A percentile compares a stretch with the other conserved stretches of the same genome.
These are phyloP conservation scores for Drosophila gaucha DNA, from an alignment of 2,888 invertebrate species.

Conservation along the genomic window DNA sequence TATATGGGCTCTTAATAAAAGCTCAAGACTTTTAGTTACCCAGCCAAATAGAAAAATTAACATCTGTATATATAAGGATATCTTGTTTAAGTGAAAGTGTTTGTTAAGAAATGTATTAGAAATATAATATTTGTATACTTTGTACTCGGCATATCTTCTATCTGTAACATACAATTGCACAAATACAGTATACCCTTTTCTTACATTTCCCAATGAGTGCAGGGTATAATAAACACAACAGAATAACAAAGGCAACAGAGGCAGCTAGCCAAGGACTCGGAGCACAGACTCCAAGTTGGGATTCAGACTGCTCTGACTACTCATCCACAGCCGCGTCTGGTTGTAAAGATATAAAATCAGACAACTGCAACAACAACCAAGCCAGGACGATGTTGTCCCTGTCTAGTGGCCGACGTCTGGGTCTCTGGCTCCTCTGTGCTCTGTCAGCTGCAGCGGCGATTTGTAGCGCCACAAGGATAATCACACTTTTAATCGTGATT, in stretches of 20 bases:
- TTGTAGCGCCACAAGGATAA: constrained; percentile 84
- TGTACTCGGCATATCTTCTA: not conserved
- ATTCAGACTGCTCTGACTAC: constrained; percentile 37
- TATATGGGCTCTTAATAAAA: not conserved
- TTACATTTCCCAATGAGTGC: not conserved
- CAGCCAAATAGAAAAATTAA: too few relatives aligned
- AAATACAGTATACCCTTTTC: not conserved
- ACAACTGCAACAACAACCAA: constrained; percentile 72
- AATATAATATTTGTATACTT: not conserved
- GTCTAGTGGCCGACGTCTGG: constrained; percentile 30
- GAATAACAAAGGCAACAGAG: constrained; percentile 46
- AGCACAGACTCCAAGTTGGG: constrained; percentile 13
- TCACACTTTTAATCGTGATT: constrained; percentile 85
- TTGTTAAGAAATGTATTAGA: too few relatives aligned
- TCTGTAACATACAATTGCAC: too few relatives aligned
- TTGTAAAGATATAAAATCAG: constrained; percentile 80
- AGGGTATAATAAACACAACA: constrained; percentile 21
- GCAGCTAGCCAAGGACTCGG: constrained; percentile 31
- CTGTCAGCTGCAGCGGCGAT: constrained; percentile 81
- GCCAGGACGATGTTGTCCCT: constrained; percentile 42
- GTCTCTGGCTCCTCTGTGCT: constrained; percentile 17
- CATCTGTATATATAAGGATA: too few relatives aligned
- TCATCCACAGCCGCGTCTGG: constrained; percentile 72
- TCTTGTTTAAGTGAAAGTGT: too few relatives aligned
- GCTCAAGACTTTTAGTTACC: not conserved